phyloP scores from a whole-genome alignment of 2,888 invertebrate species.

The Caenorhabditis panamensis region DNA sequence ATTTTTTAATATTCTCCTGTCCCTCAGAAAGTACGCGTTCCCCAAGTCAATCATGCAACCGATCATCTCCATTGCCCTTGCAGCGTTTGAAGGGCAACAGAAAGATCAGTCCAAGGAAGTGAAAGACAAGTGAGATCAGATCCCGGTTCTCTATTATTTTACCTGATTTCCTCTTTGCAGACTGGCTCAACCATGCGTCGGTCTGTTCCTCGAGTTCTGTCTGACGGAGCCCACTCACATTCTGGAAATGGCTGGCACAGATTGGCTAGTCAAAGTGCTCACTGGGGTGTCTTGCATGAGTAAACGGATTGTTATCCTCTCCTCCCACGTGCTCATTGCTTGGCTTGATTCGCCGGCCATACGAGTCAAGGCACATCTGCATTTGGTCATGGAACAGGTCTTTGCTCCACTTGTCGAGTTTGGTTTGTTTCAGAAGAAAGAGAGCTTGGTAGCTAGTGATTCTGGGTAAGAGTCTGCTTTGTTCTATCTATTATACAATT shows the following conservation, averaged over 20 bases:
- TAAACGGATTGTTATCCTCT: constrained; percentile 64
- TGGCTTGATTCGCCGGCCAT: constrained; percentile 76
- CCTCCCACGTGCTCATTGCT: constrained; percentile 68
- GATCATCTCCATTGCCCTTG: constrained; percentile 70
- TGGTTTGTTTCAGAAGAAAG: constrained; percentile 73
- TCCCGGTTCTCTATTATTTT: not conserved
- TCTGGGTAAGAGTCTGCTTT: constrained; percentile 22
- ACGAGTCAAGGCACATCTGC: constrained; percentile 81
- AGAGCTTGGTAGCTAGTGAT: constrained; percentile 35
- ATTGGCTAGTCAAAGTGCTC: constrained; percentile 75
- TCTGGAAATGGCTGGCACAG: constrained; percentile 74
- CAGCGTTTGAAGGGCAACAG: constrained; percentile 54
- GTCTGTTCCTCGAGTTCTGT: constrained; percentile 73
- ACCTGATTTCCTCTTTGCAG: constrained; percentile 47
- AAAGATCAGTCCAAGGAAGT: not conserved
- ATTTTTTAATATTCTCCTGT: too few species aligned
- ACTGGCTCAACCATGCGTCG: constrained; percentile 68
- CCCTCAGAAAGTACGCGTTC: constrained; percentile 69
- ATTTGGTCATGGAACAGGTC: constrained; percentile 86
- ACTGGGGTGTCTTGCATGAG: constrained; percentile 64
- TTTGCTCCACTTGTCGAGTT: constrained; percentile 93
- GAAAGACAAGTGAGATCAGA: constrained; percentile 22
- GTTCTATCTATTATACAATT: not conserved
- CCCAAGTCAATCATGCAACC: constrained; percentile 75
- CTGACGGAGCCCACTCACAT: constrained; percentile 69